Percentiles rank a stretch among this genome's conserved stretches.
These are phyloP conservation scores for Microctonus aethiopoides DNA, from an alignment of 2,888 invertebrate species.

Conservation along the genomic window DNA sequence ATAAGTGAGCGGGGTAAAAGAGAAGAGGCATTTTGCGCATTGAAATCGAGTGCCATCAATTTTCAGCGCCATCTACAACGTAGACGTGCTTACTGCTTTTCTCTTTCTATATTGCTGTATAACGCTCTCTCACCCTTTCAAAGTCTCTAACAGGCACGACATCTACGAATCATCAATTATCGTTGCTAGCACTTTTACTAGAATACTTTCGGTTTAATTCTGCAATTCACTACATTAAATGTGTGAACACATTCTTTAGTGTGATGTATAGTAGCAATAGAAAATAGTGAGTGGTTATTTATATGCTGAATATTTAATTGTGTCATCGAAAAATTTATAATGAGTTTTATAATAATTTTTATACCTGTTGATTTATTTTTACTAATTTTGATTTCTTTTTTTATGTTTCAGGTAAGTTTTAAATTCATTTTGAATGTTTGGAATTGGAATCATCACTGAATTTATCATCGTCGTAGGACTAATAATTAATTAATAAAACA, in stretches of 20 bases:
- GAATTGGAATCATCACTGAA: background rate
- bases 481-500: background rate
- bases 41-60: conserved; percentile 48
- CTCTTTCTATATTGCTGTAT: conserved; percentile 13
- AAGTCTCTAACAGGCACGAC: background rate
- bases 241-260: background rate
- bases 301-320: background rate
- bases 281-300: background rate
- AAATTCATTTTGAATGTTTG: background rate
- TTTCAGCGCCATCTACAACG: conserved; percentile 32
- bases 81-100: conserved; percentile 7
- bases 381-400: conserved; percentile 9
- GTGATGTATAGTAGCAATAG: background rate
- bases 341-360: background rate
- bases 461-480: background rate
- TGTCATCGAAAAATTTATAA: background rate
- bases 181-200: conserved; percentile 7
- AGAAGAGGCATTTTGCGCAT: conserved; percentile 46
- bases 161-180: conserved; percentile 30
- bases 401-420: conserved; percentile 33
- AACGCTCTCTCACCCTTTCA: background rate
- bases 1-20: conserved; percentile 34
- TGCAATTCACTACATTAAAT: background rate
- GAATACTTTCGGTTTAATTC: conserved; percentile 16
- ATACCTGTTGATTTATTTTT: background rate